phyloP scores from a whole-genome alignment of 2,797 vertebrate genomes.

The Todus mexicanus region DNA sequence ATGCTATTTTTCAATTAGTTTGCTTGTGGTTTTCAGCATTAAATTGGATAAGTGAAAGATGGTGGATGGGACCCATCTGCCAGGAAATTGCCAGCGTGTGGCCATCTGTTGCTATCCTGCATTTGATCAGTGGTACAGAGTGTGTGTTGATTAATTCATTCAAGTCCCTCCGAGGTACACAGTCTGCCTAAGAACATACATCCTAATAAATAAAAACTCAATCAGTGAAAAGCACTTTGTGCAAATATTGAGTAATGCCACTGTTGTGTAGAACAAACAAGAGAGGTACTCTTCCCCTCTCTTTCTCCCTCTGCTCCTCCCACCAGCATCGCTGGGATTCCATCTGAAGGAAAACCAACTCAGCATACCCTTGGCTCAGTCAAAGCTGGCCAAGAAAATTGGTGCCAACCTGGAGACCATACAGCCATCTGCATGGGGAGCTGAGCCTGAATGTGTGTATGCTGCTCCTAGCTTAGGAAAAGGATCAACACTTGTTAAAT shows the following conservation, averaged over 20 bases:
- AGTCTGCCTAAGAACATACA: neutral
- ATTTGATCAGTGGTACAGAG: conserved; percentile 14
- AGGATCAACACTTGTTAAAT: neutral
- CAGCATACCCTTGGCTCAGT: too few species aligned
- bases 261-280: neutral
- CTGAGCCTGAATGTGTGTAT: neutral
- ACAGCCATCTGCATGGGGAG: neutral
- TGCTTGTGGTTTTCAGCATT: conserved; percentile 9
- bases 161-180: neutral
- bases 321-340: neutral
- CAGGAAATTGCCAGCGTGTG: conserved; percentile 45
- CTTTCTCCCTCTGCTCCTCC: neutral
- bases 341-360: neutral
- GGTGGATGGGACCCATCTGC: conserved; percentile 24
- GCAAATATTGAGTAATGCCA: neutral
- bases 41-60: conserved; percentile 35
- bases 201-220: conserved; percentile 23
- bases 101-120: conserved; percentile 21
- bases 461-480: neutral
- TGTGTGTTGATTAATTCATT: conserved; percentile 27
- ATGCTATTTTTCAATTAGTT: conserved; percentile 45
- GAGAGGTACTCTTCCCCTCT: neutral
- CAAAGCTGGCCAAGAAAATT: neutral
- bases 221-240: neutral
- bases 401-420: neutral